Evolutionary conservation across 2,888 invertebrate species (phyloP).

Genomic region (Idaea biselata): DNA sequence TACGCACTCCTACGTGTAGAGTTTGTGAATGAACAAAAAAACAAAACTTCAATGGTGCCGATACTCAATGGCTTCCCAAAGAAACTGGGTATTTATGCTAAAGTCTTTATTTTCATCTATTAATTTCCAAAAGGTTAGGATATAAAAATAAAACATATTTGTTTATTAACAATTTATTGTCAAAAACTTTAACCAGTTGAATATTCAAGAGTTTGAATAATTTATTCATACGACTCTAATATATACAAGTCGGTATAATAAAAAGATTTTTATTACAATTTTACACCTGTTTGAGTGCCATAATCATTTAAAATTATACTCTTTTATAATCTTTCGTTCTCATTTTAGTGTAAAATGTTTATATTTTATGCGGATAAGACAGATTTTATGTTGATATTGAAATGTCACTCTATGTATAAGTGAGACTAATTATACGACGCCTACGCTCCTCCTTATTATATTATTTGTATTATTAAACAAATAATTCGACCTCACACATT

Average conservation of each 20-base stretch:
- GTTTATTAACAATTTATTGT: conserved; percentile 1
- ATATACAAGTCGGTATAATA: conserved; percentile 25
- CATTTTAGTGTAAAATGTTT: conserved; percentile 5
- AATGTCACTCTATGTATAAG: not conserved
- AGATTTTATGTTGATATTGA: conserved; percentile 4
- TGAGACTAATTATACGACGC: conserved; percentile 3
- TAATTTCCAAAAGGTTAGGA: not conserved
- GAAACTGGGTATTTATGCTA: not conserved
- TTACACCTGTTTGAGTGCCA: conserved; percentile 32
- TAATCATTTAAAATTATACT: conserved; percentile 25
- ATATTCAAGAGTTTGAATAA: conserved; percentile 27
- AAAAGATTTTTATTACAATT: conserved; percentile 30
- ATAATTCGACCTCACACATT: conserved; percentile 4
- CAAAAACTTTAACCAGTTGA: conserved; percentile 15
- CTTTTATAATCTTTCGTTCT: conserved; percentile 3
- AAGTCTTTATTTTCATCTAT: conserved; percentile 1
- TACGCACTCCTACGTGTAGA: not conserved
- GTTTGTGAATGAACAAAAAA: not conserved
- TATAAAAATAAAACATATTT: not conserved
- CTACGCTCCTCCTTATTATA: conserved; percentile 1
- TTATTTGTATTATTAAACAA: not conserved
- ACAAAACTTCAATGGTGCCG: not conserved
- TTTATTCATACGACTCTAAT: conserved; percentile 30
- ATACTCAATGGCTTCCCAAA: not conserved
- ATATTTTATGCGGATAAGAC: conserved; percentile 2